Base-by-base conservation (phyloP, 2,113 vertebrate species). In the Ctenomys sociabilis region DNA sequence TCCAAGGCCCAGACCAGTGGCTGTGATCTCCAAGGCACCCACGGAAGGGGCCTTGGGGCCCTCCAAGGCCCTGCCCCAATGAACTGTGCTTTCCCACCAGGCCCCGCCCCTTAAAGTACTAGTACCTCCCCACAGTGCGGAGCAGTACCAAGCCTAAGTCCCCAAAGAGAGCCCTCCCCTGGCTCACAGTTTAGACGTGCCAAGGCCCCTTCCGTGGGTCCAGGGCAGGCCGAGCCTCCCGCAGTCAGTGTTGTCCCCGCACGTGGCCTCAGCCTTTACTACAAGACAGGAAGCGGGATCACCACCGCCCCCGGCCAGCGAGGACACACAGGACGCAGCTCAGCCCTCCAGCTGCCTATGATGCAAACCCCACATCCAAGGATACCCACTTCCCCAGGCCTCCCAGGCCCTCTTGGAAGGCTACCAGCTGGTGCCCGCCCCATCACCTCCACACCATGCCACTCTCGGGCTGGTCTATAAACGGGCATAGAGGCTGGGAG, bases 371-470 rank as follows among this genome's bases (percentile, higher is more conserved):
- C 19, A 52, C 64, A 13, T 30, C 64, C 22, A 5, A 7, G 64
- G 66, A 26, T 35, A 35, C 57, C 26, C 28, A 14, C n/a, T 68
- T 59, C 35, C 73, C 43, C 13, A 37, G 63, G 40, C 81, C 59
- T 86, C 73, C 43, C 52, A 49, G 54, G 78, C 77, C 10, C 21
- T 86, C 63, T 83, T 28, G 61, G 72, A 57, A 94, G 59, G 61
- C 75, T 59, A 37, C 45, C 22, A 57, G 28, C 28, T 28, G 13
- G 43, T 28, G 13, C 75, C 28, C 30, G n/a, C 37, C 43, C 43
- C 0, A 0, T 28, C 11, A 26, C 30, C 70, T 37, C 17, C 7
- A 10, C 3, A 0, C 32, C 61, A 5, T 19, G 17, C 49, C 64
- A 16, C 9, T 26, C 14, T 30, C n/a, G n/a, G 12, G 49, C 43